Percentiles rank a stretch among this genome's conserved stretches.
Conservation (phyloP, 2,113 vertebrate genomes). For the Corythaeola cristata region DNA sequence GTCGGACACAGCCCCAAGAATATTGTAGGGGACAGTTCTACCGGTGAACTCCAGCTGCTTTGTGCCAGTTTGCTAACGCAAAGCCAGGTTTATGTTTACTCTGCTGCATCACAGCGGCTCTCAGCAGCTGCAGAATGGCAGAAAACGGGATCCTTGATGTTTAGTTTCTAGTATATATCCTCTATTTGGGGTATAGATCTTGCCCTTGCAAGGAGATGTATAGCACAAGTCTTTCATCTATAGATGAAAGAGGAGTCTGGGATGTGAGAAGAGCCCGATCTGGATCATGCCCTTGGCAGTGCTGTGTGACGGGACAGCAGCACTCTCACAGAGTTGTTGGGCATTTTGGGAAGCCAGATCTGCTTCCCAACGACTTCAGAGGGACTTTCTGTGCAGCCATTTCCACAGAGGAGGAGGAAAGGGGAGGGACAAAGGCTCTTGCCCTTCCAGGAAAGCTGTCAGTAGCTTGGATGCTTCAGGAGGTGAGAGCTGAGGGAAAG, state of each 20-base stretch:
- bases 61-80: background rate
- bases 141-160: background rate
- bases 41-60: background rate
- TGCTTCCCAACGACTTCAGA: background rate
- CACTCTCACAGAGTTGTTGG: background rate
- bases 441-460: background rate
- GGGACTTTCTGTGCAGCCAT: background rate
- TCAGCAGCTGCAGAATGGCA: background rate
- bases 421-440: background rate
- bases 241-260: too few relatives aligned
- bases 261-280: accelerated
- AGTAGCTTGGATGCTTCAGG: background rate
- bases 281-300: background rate
- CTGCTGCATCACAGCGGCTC: background rate
- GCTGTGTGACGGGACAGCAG: accelerated
- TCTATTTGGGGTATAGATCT: background rate
- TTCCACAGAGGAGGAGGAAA: background rate
- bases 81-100: background rate
- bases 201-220: background rate
- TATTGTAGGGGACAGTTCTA: background rate
- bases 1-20: background rate
- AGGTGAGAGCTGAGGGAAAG: background rate
- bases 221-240: background rate
- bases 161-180: background rate
- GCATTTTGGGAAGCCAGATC: background rate